Evolutionary conservation across 2,113 vertebrate genomes (phyloP), one percentile per base, ranked within the genome.

Genomic region (Salvelinus sp.): DNA sequence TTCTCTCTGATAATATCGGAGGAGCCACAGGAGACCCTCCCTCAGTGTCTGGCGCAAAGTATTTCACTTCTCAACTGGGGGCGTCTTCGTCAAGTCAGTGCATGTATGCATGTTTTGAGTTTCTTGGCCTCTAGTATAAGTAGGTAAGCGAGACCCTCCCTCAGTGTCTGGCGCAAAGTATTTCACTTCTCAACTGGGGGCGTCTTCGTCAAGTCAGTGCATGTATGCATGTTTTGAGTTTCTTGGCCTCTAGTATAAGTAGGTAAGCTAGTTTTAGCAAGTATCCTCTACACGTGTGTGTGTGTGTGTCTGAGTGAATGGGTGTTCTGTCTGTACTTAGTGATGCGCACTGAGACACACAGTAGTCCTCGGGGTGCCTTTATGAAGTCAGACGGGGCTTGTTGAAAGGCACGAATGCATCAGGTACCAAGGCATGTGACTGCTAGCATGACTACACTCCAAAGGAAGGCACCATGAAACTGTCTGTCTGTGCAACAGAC

Each of bases 381-480:
- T 69, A 30, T 12, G 38, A 44, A 25, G 28, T 64, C 66, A 75
- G 25, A 75, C 73, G 20, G 64, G 12, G 64, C 23, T 28, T 66
- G 50, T 48, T 25, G 13, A 67, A 68, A 27, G 14, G 69, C 44
- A 58, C 71, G 76, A 38, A n/a, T 54, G 25, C 20, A 28, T 25
- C 33, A 63, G 69, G 72, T 48, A 18, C 62, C 33, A 48, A 64
- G 38, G 69, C 76, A 77, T 77, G 70, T 77, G 76, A 77, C 62
- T 70, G 57, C 18, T 4, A 63, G 63, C 76, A 66, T 72, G 69
- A 77, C 58, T 68, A 25, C 27, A 69, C 69, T 47, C 75, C 58
- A 23, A 20, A 60, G 72, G 38, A 58, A 72, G 72, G 6, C 16
- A 20, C n/a, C 6, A 44, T 44, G 20, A 25, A 23, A 66, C 64